Conservation (phyloP, 2,113 vertebrate genomes). For the Corythaeola cristata region DNA sequence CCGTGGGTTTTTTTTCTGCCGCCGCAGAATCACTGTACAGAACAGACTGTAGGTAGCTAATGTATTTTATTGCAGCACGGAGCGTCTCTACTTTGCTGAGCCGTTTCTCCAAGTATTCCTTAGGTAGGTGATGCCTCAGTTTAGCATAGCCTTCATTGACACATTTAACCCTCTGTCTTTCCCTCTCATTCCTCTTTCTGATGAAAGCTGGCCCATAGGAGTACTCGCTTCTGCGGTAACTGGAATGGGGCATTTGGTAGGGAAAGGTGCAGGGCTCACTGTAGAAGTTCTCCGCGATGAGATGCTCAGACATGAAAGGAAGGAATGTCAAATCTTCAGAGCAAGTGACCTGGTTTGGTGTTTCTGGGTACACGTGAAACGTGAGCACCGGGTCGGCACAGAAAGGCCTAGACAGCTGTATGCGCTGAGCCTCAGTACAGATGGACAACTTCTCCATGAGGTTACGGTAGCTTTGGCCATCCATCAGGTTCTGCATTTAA, state of each 20-base stretch:
- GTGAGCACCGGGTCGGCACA: slow-evolving; percentile 64
- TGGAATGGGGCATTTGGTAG: slow-evolving; percentile 42
- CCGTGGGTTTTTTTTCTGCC: neutral
- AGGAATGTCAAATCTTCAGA: slow-evolving; percentile 69
- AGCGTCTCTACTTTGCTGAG: slow-evolving; percentile 85
- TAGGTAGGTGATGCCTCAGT: slow-evolving; percentile 77
- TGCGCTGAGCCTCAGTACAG: slow-evolving; percentile 50
- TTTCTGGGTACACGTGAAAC: slow-evolving; percentile 65
- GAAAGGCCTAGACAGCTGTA: slow-evolving; percentile 62
- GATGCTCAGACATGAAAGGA: slow-evolving; percentile 61
- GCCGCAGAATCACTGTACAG: slow-evolving; percentile 26
- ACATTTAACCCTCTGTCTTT: slow-evolving; percentile 80
- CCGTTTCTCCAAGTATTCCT: slow-evolving; percentile 76
- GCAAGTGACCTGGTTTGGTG: slow-evolving; percentile 39
- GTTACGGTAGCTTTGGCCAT: slow-evolving; percentile 50
- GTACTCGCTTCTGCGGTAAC: slow-evolving; percentile 54
- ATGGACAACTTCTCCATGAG: slow-evolving; percentile 43
- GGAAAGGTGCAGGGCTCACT: slow-evolving; percentile 56
- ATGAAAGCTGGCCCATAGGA: slow-evolving; percentile 76
- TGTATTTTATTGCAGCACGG: slow-evolving; percentile 81
- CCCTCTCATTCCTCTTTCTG: slow-evolving; percentile 81
- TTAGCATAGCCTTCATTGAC: slow-evolving; percentile 83
- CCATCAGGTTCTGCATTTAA: slow-evolving; percentile 58
- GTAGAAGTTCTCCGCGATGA: slow-evolving; percentile 51
- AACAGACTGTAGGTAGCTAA: slow-evolving; percentile 74